Base-by-base conservation (phyloP, 2,113 vertebrate genomes). In the Pelusios castaneus region DNA sequence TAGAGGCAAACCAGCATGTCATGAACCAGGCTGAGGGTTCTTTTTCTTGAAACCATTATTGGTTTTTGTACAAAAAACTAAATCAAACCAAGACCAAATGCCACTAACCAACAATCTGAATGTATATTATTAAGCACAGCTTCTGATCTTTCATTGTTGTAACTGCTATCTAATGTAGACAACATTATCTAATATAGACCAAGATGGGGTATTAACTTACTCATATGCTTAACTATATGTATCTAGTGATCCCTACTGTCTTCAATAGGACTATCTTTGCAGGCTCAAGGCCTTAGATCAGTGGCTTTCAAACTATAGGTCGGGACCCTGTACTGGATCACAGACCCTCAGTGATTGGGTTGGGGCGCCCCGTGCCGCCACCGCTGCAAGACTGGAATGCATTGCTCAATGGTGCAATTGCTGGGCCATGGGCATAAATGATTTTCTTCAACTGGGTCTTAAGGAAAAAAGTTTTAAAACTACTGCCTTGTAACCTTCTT, bases 141-240 rank as follows among this genome's bases (percentile, higher is more conserved):
- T 67, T 10, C 8, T 38, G 17, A 67, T 67, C 34, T 38, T 38
- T n/a, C 34, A 67, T n/a, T 67, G 31, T n/a, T 63, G 34, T 17
- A 67, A 22, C 63, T 38, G 8, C 34, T 31, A 63, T 63, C 31
- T 16, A 52, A 52, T 16, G 13, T 17, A 52, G 51, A 60, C 29
- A 31, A 60, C 31, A 29, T 60, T 60, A 60, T 31, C 27, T 31
- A 60, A 60, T 41, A 54, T 22, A 22, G 80, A 77, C 9, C 2
- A 13, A 84, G 60, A 45, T 34, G 75, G 4, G 3, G 21, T 49
- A 51, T 82, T n/a, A 31, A 24, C 80, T 29, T 0, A 2, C 16
- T 13, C 8, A 63, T 43, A 29, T 63, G 56, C 0, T 0, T 47
- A 29, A 73, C 5, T 3, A 9, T 41, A 12, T 5, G 41, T n/a